phyloP scores from a whole-genome alignment of 2,797 vertebrate species.

The Spinus pinus region DNA sequence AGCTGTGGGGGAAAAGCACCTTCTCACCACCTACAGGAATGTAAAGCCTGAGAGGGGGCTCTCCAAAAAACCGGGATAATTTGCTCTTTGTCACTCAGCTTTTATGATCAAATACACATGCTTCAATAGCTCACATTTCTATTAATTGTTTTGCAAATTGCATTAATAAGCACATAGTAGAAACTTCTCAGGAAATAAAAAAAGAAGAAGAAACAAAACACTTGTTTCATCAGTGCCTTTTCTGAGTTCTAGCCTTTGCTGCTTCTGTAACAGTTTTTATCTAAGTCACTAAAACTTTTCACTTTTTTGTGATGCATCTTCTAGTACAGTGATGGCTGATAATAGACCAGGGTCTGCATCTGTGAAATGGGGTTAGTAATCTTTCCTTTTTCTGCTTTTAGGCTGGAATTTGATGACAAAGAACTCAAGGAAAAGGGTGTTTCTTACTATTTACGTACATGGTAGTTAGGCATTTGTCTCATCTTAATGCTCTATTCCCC shows the following conservation, averaged over 20 bases:
- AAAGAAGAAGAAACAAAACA: rapidly evolving
- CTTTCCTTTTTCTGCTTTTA: neutral
- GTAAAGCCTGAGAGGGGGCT: neutral
- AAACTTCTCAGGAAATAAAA: neutral
- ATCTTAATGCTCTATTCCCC: neutral
- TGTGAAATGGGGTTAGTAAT: neutral
- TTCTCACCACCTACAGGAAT: neutral
- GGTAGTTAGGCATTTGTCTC: neutral
- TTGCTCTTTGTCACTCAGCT: neutral
- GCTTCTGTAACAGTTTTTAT: neutral
- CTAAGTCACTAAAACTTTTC: neutral
- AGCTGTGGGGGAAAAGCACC: neutral
- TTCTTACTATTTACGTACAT: neutral
- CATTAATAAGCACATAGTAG: neutral
- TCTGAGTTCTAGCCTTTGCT: neutral
- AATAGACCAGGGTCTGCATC: neutral
- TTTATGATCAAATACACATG: neutral
- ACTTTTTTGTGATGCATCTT: neutral
- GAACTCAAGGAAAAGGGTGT: neutral
- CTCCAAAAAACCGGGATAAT: neutral
- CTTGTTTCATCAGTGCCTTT: neutral
- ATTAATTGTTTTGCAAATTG: neutral
- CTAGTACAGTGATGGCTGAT: neutral
- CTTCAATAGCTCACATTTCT: neutral
- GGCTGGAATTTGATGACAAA: neutral